Evolutionary conservation across 1,140 invertebrate species (phyloP).

Genomic region (Lepidotrigona ventralis): DNA sequence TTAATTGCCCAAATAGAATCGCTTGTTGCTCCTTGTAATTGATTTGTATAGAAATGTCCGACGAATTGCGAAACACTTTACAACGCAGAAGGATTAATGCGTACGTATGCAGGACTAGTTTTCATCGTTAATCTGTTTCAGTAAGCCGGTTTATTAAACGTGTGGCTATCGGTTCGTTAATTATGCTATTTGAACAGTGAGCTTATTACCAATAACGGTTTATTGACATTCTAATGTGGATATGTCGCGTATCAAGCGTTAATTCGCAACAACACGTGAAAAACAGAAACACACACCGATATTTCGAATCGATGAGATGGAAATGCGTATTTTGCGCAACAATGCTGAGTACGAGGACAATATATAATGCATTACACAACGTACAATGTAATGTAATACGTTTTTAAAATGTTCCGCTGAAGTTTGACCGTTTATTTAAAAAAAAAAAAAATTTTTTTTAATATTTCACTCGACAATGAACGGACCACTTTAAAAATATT

Average conservation of each 20-base stretch:
- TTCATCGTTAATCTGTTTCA: conserved; percentile 7
- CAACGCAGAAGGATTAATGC: neutral
- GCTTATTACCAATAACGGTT: conserved; percentile 12
- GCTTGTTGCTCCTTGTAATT: neutral
- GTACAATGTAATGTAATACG: neutral
- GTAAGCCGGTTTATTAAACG: conserved; percentile 13
- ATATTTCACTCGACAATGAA: neutral
- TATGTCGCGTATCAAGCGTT: neutral
- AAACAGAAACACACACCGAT: neutral
- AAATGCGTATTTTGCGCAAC: neutral
- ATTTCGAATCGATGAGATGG: neutral
- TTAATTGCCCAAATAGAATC: neutral
- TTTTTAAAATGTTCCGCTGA: neutral
- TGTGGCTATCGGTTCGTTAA: neutral
- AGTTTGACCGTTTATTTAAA: neutral
- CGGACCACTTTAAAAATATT: neutral
- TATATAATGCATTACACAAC: neutral
- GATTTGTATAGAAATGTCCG: neutral
- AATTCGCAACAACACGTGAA: neutral
- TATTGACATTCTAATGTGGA: conserved; percentile 26
- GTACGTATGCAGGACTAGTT: neutral
- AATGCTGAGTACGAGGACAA: neutral
- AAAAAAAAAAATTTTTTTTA: neutral
- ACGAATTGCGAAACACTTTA: too few relatives aligned
- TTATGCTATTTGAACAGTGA: conserved; percentile 1